These are phyloP conservation scores for Drosophila triauraria DNA, from an alignment of 1,140 invertebrate species.

Conservation along the genomic window DNA sequence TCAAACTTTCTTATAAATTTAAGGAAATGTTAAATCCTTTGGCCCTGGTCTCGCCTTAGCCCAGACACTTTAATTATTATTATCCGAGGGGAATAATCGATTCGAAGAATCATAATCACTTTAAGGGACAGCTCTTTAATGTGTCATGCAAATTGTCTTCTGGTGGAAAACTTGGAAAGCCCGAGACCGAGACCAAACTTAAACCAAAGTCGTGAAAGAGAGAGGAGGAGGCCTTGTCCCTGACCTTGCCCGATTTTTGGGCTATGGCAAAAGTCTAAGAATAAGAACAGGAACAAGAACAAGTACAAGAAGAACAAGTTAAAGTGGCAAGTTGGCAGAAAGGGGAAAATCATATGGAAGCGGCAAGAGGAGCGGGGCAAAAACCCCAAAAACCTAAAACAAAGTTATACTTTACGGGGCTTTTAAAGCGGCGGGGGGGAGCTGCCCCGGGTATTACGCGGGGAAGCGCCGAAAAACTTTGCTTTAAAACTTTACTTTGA, in stretches of 20 bases:
- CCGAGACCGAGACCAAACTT: conserved; percentile 18
- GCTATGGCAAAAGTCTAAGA: conserved; percentile 67
- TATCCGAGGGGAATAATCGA: conserved; percentile 28
- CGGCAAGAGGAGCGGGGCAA: conserved; percentile 8
- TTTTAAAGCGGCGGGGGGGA: conserved; percentile 56
- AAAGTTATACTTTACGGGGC: conserved; percentile 82
- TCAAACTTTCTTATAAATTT: not conserved
- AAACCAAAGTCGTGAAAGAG: conserved; percentile 3
- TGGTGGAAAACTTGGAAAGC: conserved; percentile 29
- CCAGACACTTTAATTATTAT: conserved; percentile 44
- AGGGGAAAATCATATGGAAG: conserved; percentile 21
- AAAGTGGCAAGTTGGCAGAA: conserved; percentile 55
- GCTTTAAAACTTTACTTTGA: conserved; percentile 83
- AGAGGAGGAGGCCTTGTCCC: conserved; percentile 62
- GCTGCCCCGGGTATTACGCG: conserved; percentile 7
- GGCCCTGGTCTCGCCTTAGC: conserved; percentile 5
- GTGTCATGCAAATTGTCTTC: conserved; percentile 44
- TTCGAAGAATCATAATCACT: conserved; percentile 30
- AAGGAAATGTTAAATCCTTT: not conserved
- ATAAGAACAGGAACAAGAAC: conserved; percentile 44
- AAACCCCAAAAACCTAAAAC: conserved; percentile 83
- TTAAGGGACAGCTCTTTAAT: conserved; percentile 24
- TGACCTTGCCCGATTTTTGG: conserved; percentile 82
- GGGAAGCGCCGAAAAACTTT: conserved; percentile 75
- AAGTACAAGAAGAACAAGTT: conserved; percentile 56